Conservation (phyloP, 2,888 invertebrate species). For the Drosophila niveifrons region DNA sequence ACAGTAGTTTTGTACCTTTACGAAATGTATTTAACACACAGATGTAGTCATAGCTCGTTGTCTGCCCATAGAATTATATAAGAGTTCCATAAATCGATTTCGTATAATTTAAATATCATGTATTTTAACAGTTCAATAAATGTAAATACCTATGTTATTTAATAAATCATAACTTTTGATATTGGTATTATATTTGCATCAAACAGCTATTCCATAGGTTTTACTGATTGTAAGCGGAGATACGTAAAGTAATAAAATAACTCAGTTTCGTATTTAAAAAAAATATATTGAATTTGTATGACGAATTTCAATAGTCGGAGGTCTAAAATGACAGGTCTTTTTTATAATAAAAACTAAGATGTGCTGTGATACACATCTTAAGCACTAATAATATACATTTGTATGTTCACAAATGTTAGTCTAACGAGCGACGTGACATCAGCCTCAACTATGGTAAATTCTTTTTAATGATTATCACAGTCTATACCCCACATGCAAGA, state of each 20-base stretch:
- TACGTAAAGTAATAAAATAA: neutral
- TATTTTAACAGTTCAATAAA: no score
- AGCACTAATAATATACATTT: neutral
- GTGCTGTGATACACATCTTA: neutral
- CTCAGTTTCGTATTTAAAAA: neutral
- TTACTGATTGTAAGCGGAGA: neutral
- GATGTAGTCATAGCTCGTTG: no score
- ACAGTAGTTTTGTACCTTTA: no score
- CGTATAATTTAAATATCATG: no score
- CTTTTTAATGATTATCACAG: neutral
- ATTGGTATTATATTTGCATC: neutral
- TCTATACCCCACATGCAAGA: neutral
- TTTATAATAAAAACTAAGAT: neutral
- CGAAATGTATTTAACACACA: no score
- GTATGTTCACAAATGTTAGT: neutral
- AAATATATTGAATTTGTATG: neutral
- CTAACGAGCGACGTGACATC: conserved; percentile 20
- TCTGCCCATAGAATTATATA: no score
- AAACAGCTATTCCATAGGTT: neutral
- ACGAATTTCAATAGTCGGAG: neutral
- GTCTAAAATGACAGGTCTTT: neutral
- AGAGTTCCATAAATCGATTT: no score
- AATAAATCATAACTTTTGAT: neutral
- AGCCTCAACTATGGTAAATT: neutral
- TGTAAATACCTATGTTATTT: no score